Evolutionary conservation across 2,113 vertebrate genomes (phyloP).

Genomic region (Sylvia atricapilla): DNA sequence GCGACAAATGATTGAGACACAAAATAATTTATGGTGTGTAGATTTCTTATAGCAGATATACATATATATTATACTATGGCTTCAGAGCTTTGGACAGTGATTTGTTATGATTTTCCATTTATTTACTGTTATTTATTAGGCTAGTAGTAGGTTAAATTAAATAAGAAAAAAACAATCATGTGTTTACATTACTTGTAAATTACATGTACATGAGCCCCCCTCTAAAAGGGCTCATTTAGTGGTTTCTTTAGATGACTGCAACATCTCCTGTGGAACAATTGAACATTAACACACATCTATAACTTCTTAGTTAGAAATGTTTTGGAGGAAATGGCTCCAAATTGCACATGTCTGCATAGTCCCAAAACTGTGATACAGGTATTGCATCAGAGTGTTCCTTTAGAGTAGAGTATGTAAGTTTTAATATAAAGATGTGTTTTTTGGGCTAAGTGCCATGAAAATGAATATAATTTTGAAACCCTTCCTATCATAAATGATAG

Average conservation of each 20-base stretch:
- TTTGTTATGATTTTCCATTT: not conserved
- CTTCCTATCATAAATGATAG: not conserved
- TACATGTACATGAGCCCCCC: too few relatives aligned
- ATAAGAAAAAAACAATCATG: not conserved
- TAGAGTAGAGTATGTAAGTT: not conserved
- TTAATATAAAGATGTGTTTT: not conserved
- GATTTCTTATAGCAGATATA: not conserved
- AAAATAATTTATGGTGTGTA: not conserved
- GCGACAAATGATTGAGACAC: not conserved
- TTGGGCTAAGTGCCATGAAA: not conserved
- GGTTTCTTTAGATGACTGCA: not conserved
- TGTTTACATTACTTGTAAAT: too few relatives aligned
- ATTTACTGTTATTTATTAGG: not conserved
- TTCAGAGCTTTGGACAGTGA: not conserved
- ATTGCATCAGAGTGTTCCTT: not conserved
- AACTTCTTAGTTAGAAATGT: not conserved
- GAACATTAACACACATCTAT: not conserved
- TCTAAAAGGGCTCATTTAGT: not conserved
- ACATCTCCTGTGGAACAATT: not conserved
- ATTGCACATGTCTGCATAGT: not conserved
- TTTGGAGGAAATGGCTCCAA: not conserved
- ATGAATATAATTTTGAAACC: not conserved
- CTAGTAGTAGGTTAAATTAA: not conserved
- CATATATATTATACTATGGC: fast-evolving
- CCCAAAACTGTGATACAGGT: not conserved